A percentile compares a stretch with the other conserved stretches of the same genome.
These are phyloP conservation scores for Misgurnus mizolepis DNA, from an alignment of 2,113 vertebrate species.

Conservation along the genomic window DNA sequence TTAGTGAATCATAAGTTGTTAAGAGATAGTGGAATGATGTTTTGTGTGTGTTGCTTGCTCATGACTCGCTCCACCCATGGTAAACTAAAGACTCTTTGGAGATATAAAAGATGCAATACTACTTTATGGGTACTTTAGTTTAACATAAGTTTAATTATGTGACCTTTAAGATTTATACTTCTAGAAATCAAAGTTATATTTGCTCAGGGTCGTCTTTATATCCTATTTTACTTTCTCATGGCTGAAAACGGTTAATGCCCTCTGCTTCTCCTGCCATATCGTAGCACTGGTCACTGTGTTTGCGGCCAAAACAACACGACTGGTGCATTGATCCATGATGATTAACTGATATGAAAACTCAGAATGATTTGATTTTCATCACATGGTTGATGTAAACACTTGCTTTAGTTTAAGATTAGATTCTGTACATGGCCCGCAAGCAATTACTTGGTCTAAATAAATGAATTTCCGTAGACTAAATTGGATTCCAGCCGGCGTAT, in stretches of 20 bases:
- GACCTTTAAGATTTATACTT: background rate
- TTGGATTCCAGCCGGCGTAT: constrained; percentile 8
- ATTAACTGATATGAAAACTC: constrained; percentile 44
- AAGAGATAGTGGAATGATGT: no score
- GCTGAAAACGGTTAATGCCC: background rate
- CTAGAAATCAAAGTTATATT: constrained; percentile 13
- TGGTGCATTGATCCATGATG: constrained; percentile 48
- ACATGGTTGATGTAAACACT: constrained; percentile 23
- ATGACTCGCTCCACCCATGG: no score
- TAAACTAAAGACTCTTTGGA: no score
- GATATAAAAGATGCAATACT: no score
- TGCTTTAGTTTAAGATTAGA: constrained; percentile 27
- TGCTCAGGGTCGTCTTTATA: background rate
- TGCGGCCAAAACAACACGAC: constrained; percentile 27
- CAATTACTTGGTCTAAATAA: constrained; percentile 6
- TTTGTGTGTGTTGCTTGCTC: no score
- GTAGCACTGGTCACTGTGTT: constrained; percentile 19
- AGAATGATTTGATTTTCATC: constrained; percentile 52
- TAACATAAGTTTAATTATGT: background rate
- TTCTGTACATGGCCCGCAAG: background rate
- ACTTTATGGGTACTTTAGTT: no score
- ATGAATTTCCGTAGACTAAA: constrained; percentile 22
- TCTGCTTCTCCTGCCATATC: background rate
- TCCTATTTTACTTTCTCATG: background rate
- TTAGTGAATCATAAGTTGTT: no score